Evolutionary conservation across 2,888 invertebrate species (phyloP).

Genomic region (Synanthedon formicaeformis): DNA sequence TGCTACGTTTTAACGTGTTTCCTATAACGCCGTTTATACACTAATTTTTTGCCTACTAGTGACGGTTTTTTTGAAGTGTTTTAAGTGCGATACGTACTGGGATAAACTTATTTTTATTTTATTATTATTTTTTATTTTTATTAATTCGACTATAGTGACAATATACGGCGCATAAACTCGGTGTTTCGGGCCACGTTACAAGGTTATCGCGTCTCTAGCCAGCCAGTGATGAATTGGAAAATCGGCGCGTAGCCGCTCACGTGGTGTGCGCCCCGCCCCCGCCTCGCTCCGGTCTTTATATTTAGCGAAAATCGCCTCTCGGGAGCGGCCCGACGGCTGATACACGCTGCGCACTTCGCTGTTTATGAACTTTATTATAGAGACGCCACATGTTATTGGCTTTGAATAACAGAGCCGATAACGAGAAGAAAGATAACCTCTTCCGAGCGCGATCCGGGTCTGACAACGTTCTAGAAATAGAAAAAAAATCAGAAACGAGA

Average conservation of each 20-base stretch:
- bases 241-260: constrained; percentile 68
- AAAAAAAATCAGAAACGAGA: constrained; percentile 34
- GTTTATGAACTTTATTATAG: constrained; percentile 52
- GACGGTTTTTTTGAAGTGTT: constrained; percentile 55
- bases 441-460: constrained; percentile 42
- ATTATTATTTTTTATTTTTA: constrained; percentile 33
- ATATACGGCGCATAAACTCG: constrained; percentile 41
- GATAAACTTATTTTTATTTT: constrained; percentile 25
- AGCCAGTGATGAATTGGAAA: constrained; percentile 69
- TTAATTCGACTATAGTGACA: constrained; percentile 34
- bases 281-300: constrained; percentile 57
- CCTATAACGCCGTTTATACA: constrained; percentile 1
- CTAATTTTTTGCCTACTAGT: constrained; percentile 17
- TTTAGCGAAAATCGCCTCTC: constrained; percentile 71
- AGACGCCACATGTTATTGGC: constrained; percentile 68
- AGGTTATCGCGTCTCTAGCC: constrained; percentile 66
- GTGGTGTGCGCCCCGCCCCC: constrained; percentile 65
- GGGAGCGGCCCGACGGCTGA: constrained; percentile 59
- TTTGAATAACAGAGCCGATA: constrained; percentile 64
- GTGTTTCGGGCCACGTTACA: constrained; percentile 65
- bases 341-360: constrained; percentile 47
- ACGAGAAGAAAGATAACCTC: constrained; percentile 64
- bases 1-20: neutral
- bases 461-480: constrained; percentile 53
- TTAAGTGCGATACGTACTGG: constrained; percentile 41